phyloP scores from a whole-genome alignment of 2,888 invertebrate genomes.

The Callinectes sapidus region DNA sequence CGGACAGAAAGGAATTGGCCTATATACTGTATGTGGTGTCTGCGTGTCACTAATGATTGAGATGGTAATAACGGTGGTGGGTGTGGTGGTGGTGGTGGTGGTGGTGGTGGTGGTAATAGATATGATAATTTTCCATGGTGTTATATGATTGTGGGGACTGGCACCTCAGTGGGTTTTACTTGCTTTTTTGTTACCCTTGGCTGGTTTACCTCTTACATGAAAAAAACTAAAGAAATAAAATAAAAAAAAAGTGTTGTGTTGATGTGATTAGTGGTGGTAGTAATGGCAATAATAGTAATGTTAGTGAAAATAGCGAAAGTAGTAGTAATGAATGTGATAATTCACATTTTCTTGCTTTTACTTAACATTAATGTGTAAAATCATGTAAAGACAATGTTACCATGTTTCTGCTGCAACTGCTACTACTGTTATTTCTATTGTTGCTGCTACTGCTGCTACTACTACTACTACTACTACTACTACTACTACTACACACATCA shows the following conservation, averaged over 20 bases:
- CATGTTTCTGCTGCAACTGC: too few species aligned
- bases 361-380: too few species aligned
- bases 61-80: background rate
- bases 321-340: background rate
- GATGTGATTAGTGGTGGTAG: background rate
- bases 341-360: background rate
- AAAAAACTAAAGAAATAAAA: too few species aligned
- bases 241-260: background rate
- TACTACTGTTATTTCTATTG: too few species aligned
- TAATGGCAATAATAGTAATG: background rate
- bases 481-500: too few species aligned
- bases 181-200: too few species aligned
- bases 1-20: background rate
- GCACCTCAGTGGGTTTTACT: too few species aligned
- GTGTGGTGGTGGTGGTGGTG: background rate
- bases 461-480: too few species aligned
- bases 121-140: background rate
- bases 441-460: too few species aligned
- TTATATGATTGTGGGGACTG: too few species aligned
- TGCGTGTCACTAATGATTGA: background rate
- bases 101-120: background rate
- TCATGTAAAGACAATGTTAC: too few species aligned
- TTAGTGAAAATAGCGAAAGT: background rate
- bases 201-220: too few species aligned
- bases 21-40: background rate